Base-by-base conservation (phyloP, 2,888 invertebrate genomes). In the Halictus ligatus region DNA sequence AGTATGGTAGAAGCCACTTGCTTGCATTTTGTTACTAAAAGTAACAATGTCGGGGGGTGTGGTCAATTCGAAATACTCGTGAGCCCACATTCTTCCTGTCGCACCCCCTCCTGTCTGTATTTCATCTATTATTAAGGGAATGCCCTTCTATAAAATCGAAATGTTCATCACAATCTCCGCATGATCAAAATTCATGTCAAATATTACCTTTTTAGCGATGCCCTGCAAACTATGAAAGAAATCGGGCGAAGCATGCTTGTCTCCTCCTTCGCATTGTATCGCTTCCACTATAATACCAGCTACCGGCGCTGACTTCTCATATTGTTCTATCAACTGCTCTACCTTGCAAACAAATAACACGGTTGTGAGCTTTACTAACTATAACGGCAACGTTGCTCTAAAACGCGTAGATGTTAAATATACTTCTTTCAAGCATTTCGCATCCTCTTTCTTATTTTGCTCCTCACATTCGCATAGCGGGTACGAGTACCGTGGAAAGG, bases 71-170 rank as follows among this genome's bases (percentile, higher is more conserved):
- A 99, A 99, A 94, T 99, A 97, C 94, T 99, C 98, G 94, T 99
- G 98, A 88, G 98, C 98, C 99, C 99, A 99, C 96, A 99, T 98
- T 95, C 98, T 98, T 35, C 99, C 99, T 0, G 99, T 99, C 0
- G 98, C 97, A 3, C 99, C 99, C 85, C 99, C 98, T 0, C 99
- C 99, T 0, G 99, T 99, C 96, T 99, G 99, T 0, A 99, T 99
- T 95, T 99, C 99, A 95, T 99, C 99, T 1, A 99, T 97, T 79
- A 99, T 96, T 40, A 88, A 71, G 35, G 83, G 76, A 81, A 88
- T 81, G 40, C n/a, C 58, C 77, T 48, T 87, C 87, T 88, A 25
- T 12, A 43, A 77, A 79, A 67, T 75, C 46, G 40, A 64, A 50
- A 67, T 48, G 72, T 7, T 0, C 18, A 46, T 29, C 58, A 76